Percentiles rank a stretch among this genome's conserved stretches.
Evolutionary conservation across 2,888 invertebrate genomes (phyloP).

Genomic region (Dynastes maya): DNA sequence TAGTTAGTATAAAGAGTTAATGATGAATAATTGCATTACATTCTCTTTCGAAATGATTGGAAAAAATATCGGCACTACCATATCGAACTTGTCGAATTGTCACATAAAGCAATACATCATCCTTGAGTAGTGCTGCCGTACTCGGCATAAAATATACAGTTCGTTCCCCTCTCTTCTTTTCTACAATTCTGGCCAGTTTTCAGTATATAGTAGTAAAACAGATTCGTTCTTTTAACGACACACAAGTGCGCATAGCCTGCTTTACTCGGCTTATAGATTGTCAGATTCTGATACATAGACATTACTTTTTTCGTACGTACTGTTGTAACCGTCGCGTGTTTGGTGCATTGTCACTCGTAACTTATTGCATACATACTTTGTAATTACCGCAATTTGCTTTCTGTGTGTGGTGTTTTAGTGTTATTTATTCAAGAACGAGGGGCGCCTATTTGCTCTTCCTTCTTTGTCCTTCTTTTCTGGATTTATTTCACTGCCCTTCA

Average conservation of each 20-base stretch:
- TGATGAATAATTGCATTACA: no score
- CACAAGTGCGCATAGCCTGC: conserved; percentile 38
- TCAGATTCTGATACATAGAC: conserved; percentile 21
- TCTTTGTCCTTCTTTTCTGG: conserved; percentile 21
- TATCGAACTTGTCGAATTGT: conserved; percentile 25
- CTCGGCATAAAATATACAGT: conserved; percentile 57
- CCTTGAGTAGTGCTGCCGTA: conserved; percentile 58
- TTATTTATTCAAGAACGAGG: conserved; percentile 23
- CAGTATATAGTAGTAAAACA: conserved; percentile 46
- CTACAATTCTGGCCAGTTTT: conserved; percentile 49
- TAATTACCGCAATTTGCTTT: conserved; percentile 38
- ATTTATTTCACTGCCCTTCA: not conserved
- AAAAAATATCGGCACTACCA: conserved; percentile 1
- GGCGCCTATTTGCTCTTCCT: conserved; percentile 19
- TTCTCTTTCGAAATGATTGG: no score
- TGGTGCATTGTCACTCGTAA: conserved; percentile 35
- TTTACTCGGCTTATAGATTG: conserved; percentile 21
- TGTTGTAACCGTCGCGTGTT: conserved; percentile 26
- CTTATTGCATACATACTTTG: conserved; percentile 29
- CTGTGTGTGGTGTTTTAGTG: conserved; percentile 44
- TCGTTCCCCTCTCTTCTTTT: conserved; percentile 59
- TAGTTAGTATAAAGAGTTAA: no score
- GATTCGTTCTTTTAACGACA: conserved; percentile 49
- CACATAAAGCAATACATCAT: conserved; percentile 32
- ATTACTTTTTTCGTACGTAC: conserved; percentile 8